Percentiles rank a stretch among this genome's conserved stretches.
Conservation (phyloP, 2,888 invertebrate genomes). For the Pammene aurita region DNA sequence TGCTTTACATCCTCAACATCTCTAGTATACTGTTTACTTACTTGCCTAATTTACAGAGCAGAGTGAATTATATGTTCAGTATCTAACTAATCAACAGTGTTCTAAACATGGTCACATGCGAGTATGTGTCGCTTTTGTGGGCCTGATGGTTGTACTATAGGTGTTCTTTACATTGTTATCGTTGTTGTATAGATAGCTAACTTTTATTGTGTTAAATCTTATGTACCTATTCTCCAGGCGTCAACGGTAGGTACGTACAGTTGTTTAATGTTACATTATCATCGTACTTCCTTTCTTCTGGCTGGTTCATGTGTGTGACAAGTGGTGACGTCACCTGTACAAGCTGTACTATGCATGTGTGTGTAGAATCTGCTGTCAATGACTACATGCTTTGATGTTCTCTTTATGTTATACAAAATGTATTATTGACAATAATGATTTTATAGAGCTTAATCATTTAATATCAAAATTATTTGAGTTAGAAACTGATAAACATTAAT, state of each 20-base stretch:
- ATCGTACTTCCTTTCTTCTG: constrained; percentile 37
- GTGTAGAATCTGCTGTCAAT: constrained; percentile 28
- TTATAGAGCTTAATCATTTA: constrained; percentile 37
- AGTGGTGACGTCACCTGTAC: constrained; percentile 29
- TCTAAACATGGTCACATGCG: constrained; percentile 62
- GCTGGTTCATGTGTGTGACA: constrained; percentile 30
- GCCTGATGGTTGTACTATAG: constrained; percentile 61
- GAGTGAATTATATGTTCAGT: neutral
- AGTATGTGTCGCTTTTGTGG: constrained; percentile 78
- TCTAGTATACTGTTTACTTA: neutral
- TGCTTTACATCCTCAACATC: neutral
- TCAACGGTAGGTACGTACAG: constrained; percentile 18
- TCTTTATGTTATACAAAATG: constrained; percentile 31
- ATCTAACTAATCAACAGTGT: constrained; percentile 64
- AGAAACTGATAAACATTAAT: constrained; percentile 28
- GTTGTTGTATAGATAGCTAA: constrained; percentile 37
- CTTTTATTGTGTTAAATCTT: constrained; percentile 11
- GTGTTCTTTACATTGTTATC: constrained; percentile 54
- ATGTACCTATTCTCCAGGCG: constrained; percentile 19
- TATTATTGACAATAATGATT: constrained; percentile 28
- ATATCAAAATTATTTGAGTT: constrained; percentile 23
- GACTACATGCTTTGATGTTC: constrained; percentile 23
- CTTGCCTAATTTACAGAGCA: neutral
- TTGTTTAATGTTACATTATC: constrained; percentile 30
- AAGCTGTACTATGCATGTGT: constrained; percentile 36